Base-by-base conservation (phyloP, 1,140 invertebrate species). In the Pseudomyrmex concolor region DNA sequence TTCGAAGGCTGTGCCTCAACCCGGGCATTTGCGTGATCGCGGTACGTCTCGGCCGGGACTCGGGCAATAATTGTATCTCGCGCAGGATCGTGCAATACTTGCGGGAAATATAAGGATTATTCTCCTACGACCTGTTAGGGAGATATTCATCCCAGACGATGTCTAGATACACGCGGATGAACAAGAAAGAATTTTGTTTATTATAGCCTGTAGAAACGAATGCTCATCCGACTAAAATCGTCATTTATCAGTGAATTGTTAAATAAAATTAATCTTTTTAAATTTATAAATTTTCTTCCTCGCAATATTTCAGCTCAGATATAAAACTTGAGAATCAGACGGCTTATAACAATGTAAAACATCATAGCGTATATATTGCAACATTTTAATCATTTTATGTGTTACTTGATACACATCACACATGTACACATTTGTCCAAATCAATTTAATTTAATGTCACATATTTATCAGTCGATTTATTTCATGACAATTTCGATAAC, bases 21-120 rank as follows among this genome's bases (percentile, higher is more conserved):
- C 55, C 9, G 22, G 34, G 68, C 64, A 67, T 86, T 84, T 48
- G 91, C 90, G 90, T 91, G 91, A 88, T 86, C 86, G 84, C 57
- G 77, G 85, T 34, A 78, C 84, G 84, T 89, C 67, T 66, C 88
- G 87, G 89, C 84, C 73, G 71, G 60, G 60, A 76, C 68, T 62
- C 73, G 70, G 80, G 50, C 68, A 77, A 77, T 90, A 90, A 87
- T 87, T 86, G 84, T 84, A 85, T 86, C 73, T 86, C 76, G 71
- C 84, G 34, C 55, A 80, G 83, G 83, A 74, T 81, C 70, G 82
- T 34, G 54, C 83, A 76, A 83, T 86, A 74, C 73, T 68, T 60
- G 71, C 54, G 71, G 87, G 84, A 89, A 86, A 86, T 74, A 85
- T 81, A 83, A 83, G 70, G 76, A 89, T 73, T 83, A 77, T 83